Base-by-base conservation (phyloP, 2,888 invertebrate species). In the Dryobota labecula region DNA sequence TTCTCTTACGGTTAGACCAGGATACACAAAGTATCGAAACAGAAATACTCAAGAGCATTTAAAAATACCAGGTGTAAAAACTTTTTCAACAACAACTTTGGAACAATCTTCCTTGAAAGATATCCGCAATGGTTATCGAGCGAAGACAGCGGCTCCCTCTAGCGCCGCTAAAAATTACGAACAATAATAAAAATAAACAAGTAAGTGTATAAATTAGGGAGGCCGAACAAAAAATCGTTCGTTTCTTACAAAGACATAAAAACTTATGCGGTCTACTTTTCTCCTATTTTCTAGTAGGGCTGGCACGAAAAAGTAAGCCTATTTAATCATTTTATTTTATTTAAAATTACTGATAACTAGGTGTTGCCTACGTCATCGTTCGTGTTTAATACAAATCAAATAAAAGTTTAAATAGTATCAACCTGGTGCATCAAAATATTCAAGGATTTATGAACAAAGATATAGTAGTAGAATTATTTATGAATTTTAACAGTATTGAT, bases 121-220 rank as follows among this genome's bases (percentile, higher is more conserved):
- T 72, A 71, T 65, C 54, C 45, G 53, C 27, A 11, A n/a, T n/a
- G n/a, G 75, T 82, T 80, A 58, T 62, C 68, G 53, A 61, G 63
- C 54, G 60, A 57, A 68, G 70, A 70, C 66, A 69, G 64, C 51
- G 66, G 69, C 70, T 71, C 68, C 80, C 84, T 73, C 76, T 80
- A 69, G 83, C 62, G 71, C 60, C 54, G 70, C 73, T 62, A 63
- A 73, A 77, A 79, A 80, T 80, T 77, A 73, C 75, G 78, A 83
- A 83, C 77, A 79, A 76, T 80, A 83, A 82, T 84, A 82, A 86
- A 84, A 80, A 79, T 84, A 84, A 85, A 84, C 81, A 84, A 84
- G 76, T 84, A 72, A 78, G 79, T 70, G 68, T 76, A 86, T 85
- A 85, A 84, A 82, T 85, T 84, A 77, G 73, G 56, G 56, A 54